Evolutionary conservation across 92 coral and sea anemone genomes (phyloP), one percentile per base, ranked within the genome.

Genomic region (Scolanthus callimorphus): DNA sequence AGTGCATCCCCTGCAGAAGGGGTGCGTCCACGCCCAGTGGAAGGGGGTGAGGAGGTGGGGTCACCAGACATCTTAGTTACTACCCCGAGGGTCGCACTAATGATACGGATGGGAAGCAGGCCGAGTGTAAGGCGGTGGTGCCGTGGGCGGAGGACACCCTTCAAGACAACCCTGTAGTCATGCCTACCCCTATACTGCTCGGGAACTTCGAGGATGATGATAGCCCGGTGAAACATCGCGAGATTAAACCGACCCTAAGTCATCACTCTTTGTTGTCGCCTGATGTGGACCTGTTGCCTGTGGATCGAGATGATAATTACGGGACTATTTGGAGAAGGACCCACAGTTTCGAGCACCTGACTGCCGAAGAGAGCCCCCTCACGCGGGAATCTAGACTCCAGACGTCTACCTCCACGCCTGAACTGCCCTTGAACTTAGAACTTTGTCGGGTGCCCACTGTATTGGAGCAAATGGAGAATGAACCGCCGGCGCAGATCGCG

Each of bases 381-480:
- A 20, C 34, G 3, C 22, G 28, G 9, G 56, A 41, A 46, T 25
- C 24, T 20, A 61, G 64, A 27, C 29, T 68, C 4, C 59, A 47
- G 56, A 56, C 38, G 39, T 68, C 75, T 0, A 4, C 31, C 13
- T 68, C 75, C 10, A 53, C 75, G 29, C 75, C 75, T 8, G 56
- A 68, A 11, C 75, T 68, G 3, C 48, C 55, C 31, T 63, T 68
- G 11, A 59, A 78, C 25, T 43, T 56, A 21, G 85, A 75, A 17
- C 38, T 87, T 24, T 87, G 26, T 59, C 76, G 81, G 15, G 90
- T 87, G 9, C 96, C 96, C 23, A 76, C 90, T 9, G 78, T 87
- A 9, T 69, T 87, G 28, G 96, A 87, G 17, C 96, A 87, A 49
- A 82, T 87, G 90, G 65, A 72, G 17, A 79, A 80, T 45, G 85